phyloP scores from a whole-genome alignment of 2,797 vertebrate genomes.

The Carcharodon carcharias region DNA sequence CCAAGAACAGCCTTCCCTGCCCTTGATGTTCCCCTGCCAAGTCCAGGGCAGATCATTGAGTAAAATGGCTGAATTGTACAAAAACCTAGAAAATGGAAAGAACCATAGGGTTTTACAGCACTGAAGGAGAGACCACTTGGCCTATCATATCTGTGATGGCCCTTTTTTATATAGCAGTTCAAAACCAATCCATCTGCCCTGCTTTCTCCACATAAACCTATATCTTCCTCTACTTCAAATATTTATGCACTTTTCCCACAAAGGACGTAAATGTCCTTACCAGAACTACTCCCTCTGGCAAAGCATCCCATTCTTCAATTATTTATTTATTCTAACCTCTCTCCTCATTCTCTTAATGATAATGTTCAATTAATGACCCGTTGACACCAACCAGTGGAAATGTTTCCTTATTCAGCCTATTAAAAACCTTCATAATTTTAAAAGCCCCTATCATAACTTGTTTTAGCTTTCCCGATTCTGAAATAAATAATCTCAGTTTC shows the following conservation, averaged over 20 bases:
- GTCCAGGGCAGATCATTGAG: neutral
- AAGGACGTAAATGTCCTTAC: neutral
- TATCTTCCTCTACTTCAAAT: neutral
- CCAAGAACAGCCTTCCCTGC: neutral
- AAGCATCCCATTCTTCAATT: neutral
- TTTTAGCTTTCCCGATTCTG: neutral
- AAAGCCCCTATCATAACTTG: neutral
- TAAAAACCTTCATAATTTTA: neutral
- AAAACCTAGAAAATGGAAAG: neutral
- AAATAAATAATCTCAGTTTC: neutral
- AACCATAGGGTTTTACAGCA: neutral
- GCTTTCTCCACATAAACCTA: neutral
- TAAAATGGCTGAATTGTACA: neutral
- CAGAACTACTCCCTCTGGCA: neutral
- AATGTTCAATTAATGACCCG: neutral
- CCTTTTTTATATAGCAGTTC: neutral
- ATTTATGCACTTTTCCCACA: neutral
- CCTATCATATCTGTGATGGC: neutral
- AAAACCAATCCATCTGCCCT: neutral
- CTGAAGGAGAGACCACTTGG: neutral
- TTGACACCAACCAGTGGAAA: neutral
- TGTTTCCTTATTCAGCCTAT: neutral
- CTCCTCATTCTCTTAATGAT: neutral
- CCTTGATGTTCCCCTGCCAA: neutral
- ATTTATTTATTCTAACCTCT: neutral